phyloP scores from a whole-genome alignment of 2,797 vertebrate species.

The Hippopotamyrus pictus region DNA sequence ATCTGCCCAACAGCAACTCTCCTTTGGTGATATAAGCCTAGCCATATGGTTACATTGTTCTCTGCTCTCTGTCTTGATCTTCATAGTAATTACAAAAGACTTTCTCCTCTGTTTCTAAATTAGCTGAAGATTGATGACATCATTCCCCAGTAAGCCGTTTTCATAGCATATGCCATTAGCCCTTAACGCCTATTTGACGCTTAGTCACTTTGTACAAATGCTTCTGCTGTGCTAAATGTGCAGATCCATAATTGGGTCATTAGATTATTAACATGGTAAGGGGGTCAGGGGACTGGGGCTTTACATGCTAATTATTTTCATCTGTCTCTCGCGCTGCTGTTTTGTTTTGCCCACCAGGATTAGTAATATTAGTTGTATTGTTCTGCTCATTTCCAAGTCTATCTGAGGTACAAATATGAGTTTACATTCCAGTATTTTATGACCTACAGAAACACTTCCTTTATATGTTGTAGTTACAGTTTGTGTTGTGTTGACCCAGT shows the following conservation, averaged over 20 bases:
- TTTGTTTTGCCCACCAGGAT: neutral
- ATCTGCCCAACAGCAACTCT: neutral
- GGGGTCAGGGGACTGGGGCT: neutral
- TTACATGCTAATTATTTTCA: neutral
- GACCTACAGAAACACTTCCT: neutral
- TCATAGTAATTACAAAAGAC: neutral
- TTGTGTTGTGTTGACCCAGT: neutral
- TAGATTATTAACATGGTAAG: neutral
- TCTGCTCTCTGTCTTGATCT: neutral
- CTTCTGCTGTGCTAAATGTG: neutral
- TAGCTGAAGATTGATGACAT: neutral
- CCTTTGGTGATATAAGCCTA: neutral
- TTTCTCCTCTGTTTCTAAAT: neutral
- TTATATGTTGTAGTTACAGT: neutral
- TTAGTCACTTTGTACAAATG: neutral
- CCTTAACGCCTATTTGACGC: neutral
- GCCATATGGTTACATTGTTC: neutral
- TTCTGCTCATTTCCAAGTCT: neutral
- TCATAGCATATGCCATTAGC: neutral
- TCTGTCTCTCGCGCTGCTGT: neutral
- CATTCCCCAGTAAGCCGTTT: neutral
- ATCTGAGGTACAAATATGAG: neutral
- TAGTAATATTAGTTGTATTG: neutral
- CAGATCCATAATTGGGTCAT: neutral
- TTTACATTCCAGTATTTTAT: neutral